A percentile compares a stretch with the other conserved stretches of the same genome.
Conservation (phyloP, 2,888 invertebrate genomes). For the Melinaea menophilus region DNA sequence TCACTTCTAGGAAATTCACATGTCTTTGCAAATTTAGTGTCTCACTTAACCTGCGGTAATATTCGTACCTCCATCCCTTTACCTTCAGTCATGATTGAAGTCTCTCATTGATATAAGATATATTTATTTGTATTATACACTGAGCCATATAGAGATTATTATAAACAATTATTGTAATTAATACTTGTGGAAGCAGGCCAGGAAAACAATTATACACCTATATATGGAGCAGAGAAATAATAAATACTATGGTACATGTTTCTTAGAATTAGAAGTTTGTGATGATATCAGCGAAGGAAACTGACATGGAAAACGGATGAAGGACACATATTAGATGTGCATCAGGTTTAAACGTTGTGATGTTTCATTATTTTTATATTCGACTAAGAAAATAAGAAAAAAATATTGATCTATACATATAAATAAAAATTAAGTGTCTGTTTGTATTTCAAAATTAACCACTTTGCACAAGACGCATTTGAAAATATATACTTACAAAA, state of each 20-base stretch:
- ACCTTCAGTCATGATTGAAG: not conserved
- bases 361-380: no score
- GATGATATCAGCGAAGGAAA: constrained; percentile 3
- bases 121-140: constrained; percentile 8
- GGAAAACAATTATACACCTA: constrained; percentile 17
- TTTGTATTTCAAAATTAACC: no score
- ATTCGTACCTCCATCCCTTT: not conserved
- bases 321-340: no score
- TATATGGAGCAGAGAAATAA: constrained; percentile 13
- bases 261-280: constrained; percentile 19
- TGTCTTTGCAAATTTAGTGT: constrained; percentile 56
- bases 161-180: constrained; percentile 20
- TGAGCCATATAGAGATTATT: constrained; percentile 8
- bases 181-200: constrained; percentile 12
- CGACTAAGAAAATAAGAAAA: no score
- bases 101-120: not conserved
- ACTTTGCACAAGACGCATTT: no score
- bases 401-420: no score
- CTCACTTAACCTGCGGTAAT: constrained; percentile 26
- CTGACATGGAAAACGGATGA: no score
- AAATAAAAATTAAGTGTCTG: no score
- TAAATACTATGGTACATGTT: constrained; percentile 10
- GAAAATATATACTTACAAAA: not conserved
- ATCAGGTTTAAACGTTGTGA: no score
- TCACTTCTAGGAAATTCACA: constrained; percentile 57